A percentile compares a stretch with the other conserved stretches of the same genome.
Evolutionary conservation across 2,113 vertebrate species (phyloP).

Genomic region (Clupea harengus): DNA sequence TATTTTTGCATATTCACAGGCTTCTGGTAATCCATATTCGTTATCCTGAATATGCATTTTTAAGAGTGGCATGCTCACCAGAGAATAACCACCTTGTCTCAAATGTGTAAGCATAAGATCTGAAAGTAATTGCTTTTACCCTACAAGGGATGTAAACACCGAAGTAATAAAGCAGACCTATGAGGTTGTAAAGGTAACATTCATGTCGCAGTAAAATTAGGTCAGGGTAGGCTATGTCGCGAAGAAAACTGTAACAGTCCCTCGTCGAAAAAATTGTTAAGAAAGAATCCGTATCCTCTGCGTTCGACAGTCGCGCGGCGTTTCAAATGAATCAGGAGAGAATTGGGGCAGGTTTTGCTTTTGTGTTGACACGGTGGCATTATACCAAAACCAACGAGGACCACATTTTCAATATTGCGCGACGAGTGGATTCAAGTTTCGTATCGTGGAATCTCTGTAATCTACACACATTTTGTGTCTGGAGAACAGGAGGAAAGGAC

Average conservation of each 20-base stretch:
- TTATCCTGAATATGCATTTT: neutral
- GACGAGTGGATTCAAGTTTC: constrained; percentile 32
- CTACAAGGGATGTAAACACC: neutral
- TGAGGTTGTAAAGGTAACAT: constrained; percentile 7
- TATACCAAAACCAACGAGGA: constrained; percentile 35
- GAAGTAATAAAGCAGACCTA: neutral
- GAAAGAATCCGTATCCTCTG: constrained; percentile 50
- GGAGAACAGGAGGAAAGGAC: constrained; percentile 26
- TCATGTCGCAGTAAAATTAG: constrained; percentile 15
- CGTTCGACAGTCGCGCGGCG: constrained; percentile 42
- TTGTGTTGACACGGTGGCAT: constrained; percentile 25
- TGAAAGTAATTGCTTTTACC: neutral
- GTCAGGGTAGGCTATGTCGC: constrained; percentile 12
- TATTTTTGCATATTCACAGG: neutral
- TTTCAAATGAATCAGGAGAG: constrained; percentile 39
- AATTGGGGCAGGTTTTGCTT: constrained; percentile 34
- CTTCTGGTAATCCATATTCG: neutral
- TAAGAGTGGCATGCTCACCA: neutral
- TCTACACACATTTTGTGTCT: constrained; percentile 29
- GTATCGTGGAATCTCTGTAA: constrained; percentile 7
- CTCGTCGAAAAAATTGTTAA: constrained; percentile 51
- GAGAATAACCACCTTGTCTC: neutral
- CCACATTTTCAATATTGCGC: constrained; percentile 19
- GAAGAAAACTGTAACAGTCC: constrained; percentile 17
- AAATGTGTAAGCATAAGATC: neutral